Percentiles rank a stretch among this genome's conserved stretches.
Evolutionary conservation across 2,113 vertebrate species (phyloP).

Genomic region (Strigops habroptila): DNA sequence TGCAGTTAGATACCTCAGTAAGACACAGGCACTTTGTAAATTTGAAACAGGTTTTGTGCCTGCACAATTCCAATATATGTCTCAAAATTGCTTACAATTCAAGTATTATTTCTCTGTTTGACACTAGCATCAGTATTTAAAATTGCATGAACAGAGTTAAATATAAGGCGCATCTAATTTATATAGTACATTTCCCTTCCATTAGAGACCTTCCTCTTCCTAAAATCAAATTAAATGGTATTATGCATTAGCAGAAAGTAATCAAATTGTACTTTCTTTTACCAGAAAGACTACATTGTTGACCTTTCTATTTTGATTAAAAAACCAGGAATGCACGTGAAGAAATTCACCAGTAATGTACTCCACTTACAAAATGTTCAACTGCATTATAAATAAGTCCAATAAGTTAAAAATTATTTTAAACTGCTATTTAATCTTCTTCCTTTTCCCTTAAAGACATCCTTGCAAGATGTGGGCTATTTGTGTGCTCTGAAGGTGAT

Average conservation of each 20-base stretch:
- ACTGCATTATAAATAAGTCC: not conserved
- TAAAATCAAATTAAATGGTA: conserved; percentile 39
- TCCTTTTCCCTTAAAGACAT: not conserved
- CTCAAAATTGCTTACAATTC: not conserved
- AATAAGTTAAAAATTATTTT: not conserved
- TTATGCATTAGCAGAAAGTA: conserved; percentile 9
- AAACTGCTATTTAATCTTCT: not conserved
- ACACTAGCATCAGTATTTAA: not conserved
- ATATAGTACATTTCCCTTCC: conserved; percentile 7
- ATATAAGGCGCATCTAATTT: not conserved
- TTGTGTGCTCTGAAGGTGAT: not conserved
- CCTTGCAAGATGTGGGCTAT: not conserved
- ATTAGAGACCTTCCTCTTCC: not conserved
- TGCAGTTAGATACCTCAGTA: not conserved
- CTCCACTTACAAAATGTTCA: not conserved
- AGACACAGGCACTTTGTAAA: not conserved
- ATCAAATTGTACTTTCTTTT: conserved; percentile 37
- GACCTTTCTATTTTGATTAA: conserved; percentile 20
- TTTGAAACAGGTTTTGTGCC: not conserved
- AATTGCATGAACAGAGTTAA: not conserved
- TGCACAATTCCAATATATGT: not conserved
- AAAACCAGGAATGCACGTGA: not conserved
- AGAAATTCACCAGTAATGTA: not conserved
- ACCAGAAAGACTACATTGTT: conserved; percentile 5
- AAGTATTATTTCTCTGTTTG: not conserved